Conservation (phyloP, 2,113 vertebrate genomes). For the Haplochromis vanheusdeni region DNA sequence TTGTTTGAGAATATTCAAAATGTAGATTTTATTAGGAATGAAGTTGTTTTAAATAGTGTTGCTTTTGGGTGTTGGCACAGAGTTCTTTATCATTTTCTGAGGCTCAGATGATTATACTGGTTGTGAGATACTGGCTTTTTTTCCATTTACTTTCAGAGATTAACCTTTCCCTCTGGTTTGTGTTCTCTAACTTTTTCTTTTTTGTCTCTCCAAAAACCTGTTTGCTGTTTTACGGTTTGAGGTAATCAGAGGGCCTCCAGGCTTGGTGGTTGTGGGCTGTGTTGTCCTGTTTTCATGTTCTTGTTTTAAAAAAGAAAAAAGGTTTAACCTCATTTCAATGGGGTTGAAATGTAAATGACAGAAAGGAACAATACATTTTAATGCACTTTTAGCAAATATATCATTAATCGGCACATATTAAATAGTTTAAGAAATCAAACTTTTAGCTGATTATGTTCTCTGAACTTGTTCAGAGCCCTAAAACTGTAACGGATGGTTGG, state of each 20-base stretch:
- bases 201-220: background rate
- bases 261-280: background rate
- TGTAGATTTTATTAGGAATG: background rate
- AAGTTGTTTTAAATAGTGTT: background rate
- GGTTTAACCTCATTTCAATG: background rate
- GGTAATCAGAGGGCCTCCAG: background rate
- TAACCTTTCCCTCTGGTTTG: background rate
- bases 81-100: background rate
- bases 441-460: background rate
- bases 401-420: background rate
- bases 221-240: background rate
- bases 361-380: background rate
- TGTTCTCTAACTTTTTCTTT: background rate
- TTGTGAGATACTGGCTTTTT: background rate
- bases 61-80: background rate
- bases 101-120: background rate
- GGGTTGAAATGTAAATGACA: background rate
- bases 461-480: background rate
- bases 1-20: background rate
- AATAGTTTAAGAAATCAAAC: background rate
- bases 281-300: background rate
- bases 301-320: background rate
- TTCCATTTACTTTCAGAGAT: accelerated
- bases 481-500: background rate
- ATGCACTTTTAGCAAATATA: background rate